These are phyloP conservation scores for Meloidogyne hapla DNA, from an alignment of 1,140 invertebrate genomes.

Conservation along the genomic window DNA sequence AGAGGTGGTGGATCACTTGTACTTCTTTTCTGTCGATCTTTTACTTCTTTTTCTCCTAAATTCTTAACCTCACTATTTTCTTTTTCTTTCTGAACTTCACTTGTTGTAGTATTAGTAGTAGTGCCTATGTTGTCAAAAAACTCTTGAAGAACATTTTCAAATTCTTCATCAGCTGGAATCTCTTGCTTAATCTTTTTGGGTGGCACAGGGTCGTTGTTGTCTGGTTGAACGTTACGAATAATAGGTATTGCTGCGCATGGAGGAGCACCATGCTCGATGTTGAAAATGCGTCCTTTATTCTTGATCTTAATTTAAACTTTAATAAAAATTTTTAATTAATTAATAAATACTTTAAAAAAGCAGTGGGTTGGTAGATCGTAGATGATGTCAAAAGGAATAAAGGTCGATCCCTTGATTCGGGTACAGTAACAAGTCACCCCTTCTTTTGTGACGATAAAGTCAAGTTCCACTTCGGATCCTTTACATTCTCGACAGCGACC, in stretches of 20 bases:
- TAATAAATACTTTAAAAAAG: background rate
- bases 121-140: background rate
- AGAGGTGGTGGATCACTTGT: background rate
- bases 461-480: background rate
- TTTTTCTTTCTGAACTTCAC: background rate
- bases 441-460: slow-evolving; percentile 9
- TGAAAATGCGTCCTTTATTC: background rate
- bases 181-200: no score
- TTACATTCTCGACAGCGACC: background rate
- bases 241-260: background rate
- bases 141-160: background rate
- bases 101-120: background rate
- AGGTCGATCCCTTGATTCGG: background rate
- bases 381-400: background rate
- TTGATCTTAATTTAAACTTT: background rate
- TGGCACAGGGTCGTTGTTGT: no score
- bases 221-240: background rate
- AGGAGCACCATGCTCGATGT: background rate
- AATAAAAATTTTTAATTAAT: background rate
- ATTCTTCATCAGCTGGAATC: no score
- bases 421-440: background rate
- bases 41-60: background rate
- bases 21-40: background rate
- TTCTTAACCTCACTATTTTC: background rate
- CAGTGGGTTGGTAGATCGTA: background rate